Base-by-base conservation (phyloP, 2,888 invertebrate species). In the Aporophyla nigra region DNA sequence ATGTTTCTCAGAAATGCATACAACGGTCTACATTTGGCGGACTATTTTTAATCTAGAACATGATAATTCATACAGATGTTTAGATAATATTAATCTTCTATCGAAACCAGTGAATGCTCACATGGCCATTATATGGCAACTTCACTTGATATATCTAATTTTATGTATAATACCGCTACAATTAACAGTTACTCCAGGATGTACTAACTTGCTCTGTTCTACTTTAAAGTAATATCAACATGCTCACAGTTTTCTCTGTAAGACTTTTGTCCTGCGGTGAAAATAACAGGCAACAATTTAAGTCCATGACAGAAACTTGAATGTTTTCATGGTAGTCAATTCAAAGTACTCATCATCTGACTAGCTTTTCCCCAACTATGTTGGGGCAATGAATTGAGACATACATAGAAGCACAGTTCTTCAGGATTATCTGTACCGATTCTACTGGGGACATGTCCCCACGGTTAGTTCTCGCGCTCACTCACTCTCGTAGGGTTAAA, bases 1-100 rank as follows among this genome's bases (percentile, higher is more conserved):
- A 62, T 58, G 72, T 71, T 80, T 78, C 73, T 68, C 33, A 65
- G 73, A 81, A 86, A 83, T 77, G 61, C 79, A 75, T 56, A 56
- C 58, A 68, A 54, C 72, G 79, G 63, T 58, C 69, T 78, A 86
- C 73, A 86, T 81, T 74, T 75, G 51, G 49, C 46, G 43, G 59
- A 72, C 53, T 56, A 56, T 76, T 74, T 59, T 27, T 46, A 76
- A 66, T 62, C 40, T 76, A 59, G 54, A 56, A 73, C 75, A 71
- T 62, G 43, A 14, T 43, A 62, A 58, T 66, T 56, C 51, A 54
- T 49, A 27, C 40, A 71, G 21, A 58, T 43, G 33, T 59, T 14
- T 43, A 46, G 24, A 63, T 63, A 51, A 54, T 49, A 56, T 43
- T 5, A 14, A 24, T 71, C 79, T 68, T 71, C 12, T 24, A 19